A percentile compares a stretch with the other conserved stretches of the same genome.
These are phyloP conservation scores for Patella pellucida DNA, from an alignment of 2,888 invertebrate genomes.

Conservation along the genomic window DNA sequence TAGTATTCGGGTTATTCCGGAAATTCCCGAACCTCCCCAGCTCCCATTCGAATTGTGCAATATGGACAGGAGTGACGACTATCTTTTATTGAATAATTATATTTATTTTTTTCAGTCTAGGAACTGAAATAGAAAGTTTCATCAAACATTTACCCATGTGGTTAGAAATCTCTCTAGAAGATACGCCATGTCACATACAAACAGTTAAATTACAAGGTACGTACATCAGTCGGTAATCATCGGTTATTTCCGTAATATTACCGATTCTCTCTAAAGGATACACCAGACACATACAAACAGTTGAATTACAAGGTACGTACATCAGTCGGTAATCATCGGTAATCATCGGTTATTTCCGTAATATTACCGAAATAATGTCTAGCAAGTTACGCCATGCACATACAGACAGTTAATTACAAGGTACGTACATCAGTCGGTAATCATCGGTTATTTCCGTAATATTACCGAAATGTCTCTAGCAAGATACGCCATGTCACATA, in stretches of 20 bases:
- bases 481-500: conserved; percentile 36
- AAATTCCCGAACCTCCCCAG: too few species aligned
- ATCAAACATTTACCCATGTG: conserved; percentile 63
- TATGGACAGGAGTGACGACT: too few species aligned
- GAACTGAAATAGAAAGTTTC: conserved; percentile 64
- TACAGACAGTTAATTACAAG: conserved; percentile 54
- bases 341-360: too few species aligned
- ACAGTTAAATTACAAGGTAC: conserved; percentile 58
- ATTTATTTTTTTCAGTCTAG: conserved; percentile 53
- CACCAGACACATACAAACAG: conserved; percentile 41
- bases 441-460: too few species aligned
- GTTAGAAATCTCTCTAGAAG: conserved; percentile 66
- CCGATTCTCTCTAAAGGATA: too few species aligned
- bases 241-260: too few species aligned
- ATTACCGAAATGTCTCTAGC: too few species aligned
- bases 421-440: conserved; percentile 32
- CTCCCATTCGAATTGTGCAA: too few species aligned
- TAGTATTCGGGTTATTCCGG: too few species aligned
- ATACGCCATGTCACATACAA: conserved; percentile 56
- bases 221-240: neutral
- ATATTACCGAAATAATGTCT: too few species aligned
- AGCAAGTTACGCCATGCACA: conserved; percentile 19
- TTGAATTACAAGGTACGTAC: conserved; percentile 56
- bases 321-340: neutral
- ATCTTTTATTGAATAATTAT: too few species aligned